phyloP scores from a whole-genome alignment of 1,140 invertebrate species.

The Papilio xuthus region DNA sequence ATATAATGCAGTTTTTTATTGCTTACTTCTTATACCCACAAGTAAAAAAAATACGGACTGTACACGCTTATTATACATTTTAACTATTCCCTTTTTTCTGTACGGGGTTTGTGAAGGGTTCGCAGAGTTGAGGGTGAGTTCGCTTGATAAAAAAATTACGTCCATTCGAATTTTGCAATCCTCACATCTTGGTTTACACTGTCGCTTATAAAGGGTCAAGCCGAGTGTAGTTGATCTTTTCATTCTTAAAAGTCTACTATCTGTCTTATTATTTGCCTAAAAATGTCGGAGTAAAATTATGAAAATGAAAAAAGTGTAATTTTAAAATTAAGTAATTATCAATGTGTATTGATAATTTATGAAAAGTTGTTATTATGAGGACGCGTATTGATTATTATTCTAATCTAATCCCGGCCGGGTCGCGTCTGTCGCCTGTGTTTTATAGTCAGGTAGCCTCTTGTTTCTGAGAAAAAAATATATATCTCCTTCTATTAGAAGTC shows the following conservation, averaged over 20 bases:
- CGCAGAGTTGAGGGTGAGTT: constrained; percentile 68
- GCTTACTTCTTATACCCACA: constrained; percentile 77
- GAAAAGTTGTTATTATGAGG: constrained; percentile 17
- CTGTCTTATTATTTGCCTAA: not conserved
- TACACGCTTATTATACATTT: constrained; percentile 73
- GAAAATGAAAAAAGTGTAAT: too few species aligned
- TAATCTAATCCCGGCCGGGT: constrained; percentile 68
- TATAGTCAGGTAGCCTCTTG: constrained; percentile 76
- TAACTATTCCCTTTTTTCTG: constrained; percentile 76
- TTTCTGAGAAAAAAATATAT: constrained; percentile 77
- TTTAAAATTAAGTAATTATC: not conserved
- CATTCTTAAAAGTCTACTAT: constrained; percentile 10
- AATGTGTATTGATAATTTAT: not conserved
- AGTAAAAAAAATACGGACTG: constrained; percentile 74
- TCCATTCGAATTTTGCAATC: constrained; percentile 64
- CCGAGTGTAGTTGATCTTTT: constrained; percentile 37
- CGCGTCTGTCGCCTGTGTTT: constrained; percentile 69
- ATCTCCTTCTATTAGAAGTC: constrained; percentile 78
- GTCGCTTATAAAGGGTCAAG: constrained; percentile 49
- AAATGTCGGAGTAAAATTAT: not conserved
- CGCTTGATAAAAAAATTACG: constrained; percentile 76
- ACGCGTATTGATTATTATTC: constrained; percentile 59
- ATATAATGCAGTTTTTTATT: constrained; percentile 82
- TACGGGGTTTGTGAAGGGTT: constrained; percentile 72
- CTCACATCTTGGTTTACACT: constrained; percentile 38